These are phyloP conservation scores for Himantopus leucocephalus DNA, from an alignment of 2,113 vertebrate species.

Conservation along the genomic window DNA sequence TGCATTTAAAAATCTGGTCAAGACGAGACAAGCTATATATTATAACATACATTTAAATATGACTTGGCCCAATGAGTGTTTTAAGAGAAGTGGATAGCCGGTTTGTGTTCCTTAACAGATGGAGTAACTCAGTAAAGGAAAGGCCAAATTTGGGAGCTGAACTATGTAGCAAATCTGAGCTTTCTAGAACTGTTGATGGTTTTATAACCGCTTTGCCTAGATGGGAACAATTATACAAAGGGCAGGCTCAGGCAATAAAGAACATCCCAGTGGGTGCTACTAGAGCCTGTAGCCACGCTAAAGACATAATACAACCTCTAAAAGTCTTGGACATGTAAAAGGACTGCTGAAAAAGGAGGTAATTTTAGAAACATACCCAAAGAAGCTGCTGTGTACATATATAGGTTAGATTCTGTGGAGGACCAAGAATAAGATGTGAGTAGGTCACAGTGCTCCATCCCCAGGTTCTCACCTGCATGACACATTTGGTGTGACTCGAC, in stretches of 20 bases:
- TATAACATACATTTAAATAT: not conserved
- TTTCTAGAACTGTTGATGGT: not conserved
- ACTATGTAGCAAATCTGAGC: not conserved
- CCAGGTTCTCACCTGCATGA: not conserved
- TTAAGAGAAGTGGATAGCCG: not conserved
- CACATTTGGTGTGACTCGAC: rapidly evolving
- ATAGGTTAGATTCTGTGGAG: not conserved
- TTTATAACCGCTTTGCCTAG: conserved; percentile 2
- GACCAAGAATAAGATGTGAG: not conserved
- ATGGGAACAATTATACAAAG: not conserved
- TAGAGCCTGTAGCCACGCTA: not conserved
- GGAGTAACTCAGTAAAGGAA: not conserved
- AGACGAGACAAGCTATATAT: not conserved
- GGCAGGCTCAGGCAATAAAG: not conserved
- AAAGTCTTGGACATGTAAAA: not conserved
- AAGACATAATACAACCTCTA: not conserved
- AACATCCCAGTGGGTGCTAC: not conserved
- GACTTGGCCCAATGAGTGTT: not conserved
- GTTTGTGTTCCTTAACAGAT: not conserved
- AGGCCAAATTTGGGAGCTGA: not conserved
- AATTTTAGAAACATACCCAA: not conserved
- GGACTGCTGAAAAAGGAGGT: not conserved
- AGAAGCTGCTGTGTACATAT: not conserved
- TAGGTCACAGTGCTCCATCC: not conserved
- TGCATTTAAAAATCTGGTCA: not conserved